phyloP scores from a whole-genome alignment of 2,797 vertebrate species.

The Danio albolineatus region DNA sequence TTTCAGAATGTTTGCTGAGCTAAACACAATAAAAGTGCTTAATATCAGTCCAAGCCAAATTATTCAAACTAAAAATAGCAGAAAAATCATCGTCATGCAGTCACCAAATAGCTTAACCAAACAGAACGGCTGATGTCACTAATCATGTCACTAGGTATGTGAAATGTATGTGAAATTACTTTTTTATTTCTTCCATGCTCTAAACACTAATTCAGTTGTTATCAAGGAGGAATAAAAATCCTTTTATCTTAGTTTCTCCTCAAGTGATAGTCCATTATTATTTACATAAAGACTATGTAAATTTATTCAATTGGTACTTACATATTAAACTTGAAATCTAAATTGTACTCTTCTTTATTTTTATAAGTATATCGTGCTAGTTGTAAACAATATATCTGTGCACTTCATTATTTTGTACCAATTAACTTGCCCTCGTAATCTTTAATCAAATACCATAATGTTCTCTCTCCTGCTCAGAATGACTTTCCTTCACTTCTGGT shows the following conservation, averaged over 20 bases:
- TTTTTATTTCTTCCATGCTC: background rate
- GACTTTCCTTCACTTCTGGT: too few species aligned
- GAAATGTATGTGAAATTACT: too few species aligned
- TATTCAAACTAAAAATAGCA: background rate
- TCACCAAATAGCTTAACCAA: background rate
- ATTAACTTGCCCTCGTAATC: too few species aligned
- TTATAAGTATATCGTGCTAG: too few species aligned
- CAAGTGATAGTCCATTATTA: background rate
- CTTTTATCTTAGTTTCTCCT: background rate
- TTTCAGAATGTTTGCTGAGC: background rate
- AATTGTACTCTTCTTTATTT: too few species aligned
- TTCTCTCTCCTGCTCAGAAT: too few species aligned
- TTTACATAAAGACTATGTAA: background rate
- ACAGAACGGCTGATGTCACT: background rate
- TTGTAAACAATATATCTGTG: too few species aligned
- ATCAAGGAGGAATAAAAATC: background rate
- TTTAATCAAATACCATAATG: too few species aligned
- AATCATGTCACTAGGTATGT: background rate
- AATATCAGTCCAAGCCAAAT: background rate
- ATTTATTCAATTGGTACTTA: background rate
- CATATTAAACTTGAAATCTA: background rate
- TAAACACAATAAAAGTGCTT: background rate
- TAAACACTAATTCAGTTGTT: background rate
- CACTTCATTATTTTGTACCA: too few species aligned
- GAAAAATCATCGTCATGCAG: background rate